Evolutionary conservation across 2,888 invertebrate genomes (phyloP), one percentile per base, ranked within the genome.

Genomic region (Drosophila monieri): DNA sequence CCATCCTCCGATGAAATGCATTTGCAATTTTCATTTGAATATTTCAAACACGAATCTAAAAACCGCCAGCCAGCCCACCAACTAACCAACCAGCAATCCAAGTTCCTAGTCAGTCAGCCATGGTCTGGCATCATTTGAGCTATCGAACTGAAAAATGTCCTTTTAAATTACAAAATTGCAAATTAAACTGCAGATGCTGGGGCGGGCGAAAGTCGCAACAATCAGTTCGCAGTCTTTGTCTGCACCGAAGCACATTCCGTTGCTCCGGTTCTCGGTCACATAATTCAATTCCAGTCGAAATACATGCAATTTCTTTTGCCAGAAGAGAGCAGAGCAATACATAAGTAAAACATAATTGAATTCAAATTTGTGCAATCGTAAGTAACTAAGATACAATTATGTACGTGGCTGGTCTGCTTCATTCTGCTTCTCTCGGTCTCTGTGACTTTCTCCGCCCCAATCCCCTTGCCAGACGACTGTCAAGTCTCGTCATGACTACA

Each of bases 361-460:
- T 84, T 84, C 84, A 84, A 84, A 84, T 84, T 84, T 87, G 84
- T 84, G 84, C 88, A 84, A 84, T 84, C 88, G 84, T 85, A 84
- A 84, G 84, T 84, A 84, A 84, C 88, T 84, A 84, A 84, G 84
- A 84, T 84, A 84, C 84, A 84, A 84, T 87, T 84, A 87, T 87
- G 85, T 84, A 87, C 85, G 85, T 87, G 81, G 81, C 88, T 83
- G 75, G 66, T 55, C 67, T 62, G 58, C 54, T 67, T 23, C 47
- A 44, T 49, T 37, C 67, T 60, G 43, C 30, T 37, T 72, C 30
- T 21, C 44, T 44, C 47, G 21, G 54, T 43, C 30, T 44, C 21
- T 12, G 10, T 55, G 52, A 48, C 49, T 53, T 49, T 30, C 56
- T 27, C 41, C 43, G 6, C 35, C 53, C 43, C 43, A 53, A 32